Evolutionary conservation across 2,113 vertebrate species (phyloP).

Genomic region (Ochotona curzoniae): DNA sequence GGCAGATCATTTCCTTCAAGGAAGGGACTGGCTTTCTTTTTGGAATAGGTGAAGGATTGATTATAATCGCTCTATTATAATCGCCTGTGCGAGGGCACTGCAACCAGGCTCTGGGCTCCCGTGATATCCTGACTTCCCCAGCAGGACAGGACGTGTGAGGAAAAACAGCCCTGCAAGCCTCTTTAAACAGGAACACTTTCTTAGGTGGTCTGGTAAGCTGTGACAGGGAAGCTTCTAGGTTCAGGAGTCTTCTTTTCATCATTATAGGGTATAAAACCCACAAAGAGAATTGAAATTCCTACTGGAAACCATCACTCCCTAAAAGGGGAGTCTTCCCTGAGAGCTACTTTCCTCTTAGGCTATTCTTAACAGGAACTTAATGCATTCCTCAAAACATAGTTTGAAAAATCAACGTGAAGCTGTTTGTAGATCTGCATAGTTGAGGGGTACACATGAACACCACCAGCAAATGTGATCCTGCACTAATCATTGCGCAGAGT

Average conservation of each 20-base stretch:
- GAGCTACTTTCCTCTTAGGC: not conserved
- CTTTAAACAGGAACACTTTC: not conserved
- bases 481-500: not conserved
- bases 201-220: not conserved
- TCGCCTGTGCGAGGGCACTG: fast-evolving
- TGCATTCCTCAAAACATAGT: not conserved
- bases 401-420: not conserved
- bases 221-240: too few species aligned
- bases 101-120: not conserved
- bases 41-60: not conserved
- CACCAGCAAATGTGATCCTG: not conserved
- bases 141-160: not conserved
- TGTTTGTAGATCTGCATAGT: not conserved
- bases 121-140: not conserved
- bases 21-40: not conserved
- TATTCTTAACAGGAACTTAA: not conserved
- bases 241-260: not conserved
- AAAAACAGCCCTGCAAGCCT: not conserved
- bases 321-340: not conserved
- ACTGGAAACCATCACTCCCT: not conserved
- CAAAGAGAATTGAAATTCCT: not conserved
- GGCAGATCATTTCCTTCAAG: not conserved
- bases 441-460: not conserved
- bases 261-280: not conserved
- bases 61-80: too few species aligned